Base-by-base conservation (phyloP, 2,113 vertebrate species). In the Odobenus rosmarus region DNA sequence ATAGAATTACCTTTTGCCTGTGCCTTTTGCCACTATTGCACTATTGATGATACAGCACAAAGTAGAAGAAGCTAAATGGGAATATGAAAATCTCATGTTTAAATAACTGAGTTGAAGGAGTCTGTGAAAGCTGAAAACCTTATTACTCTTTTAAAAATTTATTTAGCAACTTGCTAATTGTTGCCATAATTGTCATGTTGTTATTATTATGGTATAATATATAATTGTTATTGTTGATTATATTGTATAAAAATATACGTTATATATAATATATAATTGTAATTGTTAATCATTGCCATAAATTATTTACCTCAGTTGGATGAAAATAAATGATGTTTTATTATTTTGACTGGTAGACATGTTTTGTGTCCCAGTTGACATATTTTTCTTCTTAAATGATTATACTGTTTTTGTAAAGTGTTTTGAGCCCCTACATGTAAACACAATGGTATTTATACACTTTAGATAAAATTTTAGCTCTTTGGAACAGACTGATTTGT, bases 401-500 rank as follows among this genome's bases (percentile, higher is more conserved):
- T 28, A 79, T 46, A 11, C 49, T 36, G 26, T 84, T 83, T 93
- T 96, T 97, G 0, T 49, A 69, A 84, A 88, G 23, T 77, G 14
- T 71, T 72, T 91, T 90, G 1, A 28, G 74, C 24, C 31, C 18
- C 33, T 96, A 11, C 28, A 26, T 95, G 19, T 23, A 51, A 81
- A 82, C 16, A 82, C 36, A 85, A 23, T 80, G 57, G 4, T 31
- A 33, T 84, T 90, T 90, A 46, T 55, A 74, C 1, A 76, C 33
- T 55, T 86, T n/a, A 49, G 79, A 39, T 96, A 49, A 90, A 71
- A 85, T 77, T 93, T 31, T 23, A 59, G 18, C 33, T 95, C 24
- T 97, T 90, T 39, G 49, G 69, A 81, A 89, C 26, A 92, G 39
- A 83, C 23, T 71, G 59, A 80, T 83, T 90, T 95, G 16, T 51